A percentile compares a stretch with the other conserved stretches of the same genome.
These are phyloP conservation scores for Synanceia verrucosa DNA, from an alignment of 2,797 vertebrate species.

Conservation along the genomic window DNA sequence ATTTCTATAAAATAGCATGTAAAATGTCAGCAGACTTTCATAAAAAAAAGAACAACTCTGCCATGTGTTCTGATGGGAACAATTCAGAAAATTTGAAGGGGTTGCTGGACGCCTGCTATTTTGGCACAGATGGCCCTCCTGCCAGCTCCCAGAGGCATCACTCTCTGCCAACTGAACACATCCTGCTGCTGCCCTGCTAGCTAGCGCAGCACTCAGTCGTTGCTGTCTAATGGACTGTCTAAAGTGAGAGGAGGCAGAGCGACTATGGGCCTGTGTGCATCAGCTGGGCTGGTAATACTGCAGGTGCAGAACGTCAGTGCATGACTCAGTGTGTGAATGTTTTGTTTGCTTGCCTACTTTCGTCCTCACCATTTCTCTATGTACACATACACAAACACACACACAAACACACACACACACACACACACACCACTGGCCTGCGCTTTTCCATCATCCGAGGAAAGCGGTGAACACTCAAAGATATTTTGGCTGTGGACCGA, in stretches of 20 bases:
- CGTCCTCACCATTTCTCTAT: conserved; percentile 4
- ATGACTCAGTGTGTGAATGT: conserved; percentile 34
- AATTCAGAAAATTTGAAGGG: conserved; percentile 37
- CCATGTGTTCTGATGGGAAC: conserved; percentile 24
- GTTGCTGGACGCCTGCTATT: conserved; percentile 34
- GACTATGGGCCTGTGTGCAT: conserved; percentile 15
- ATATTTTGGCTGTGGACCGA: conserved; percentile 41
- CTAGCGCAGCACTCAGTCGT: conserved; percentile 43
- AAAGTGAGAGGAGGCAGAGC: conserved; percentile 25
- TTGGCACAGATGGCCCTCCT: conserved; percentile 52
- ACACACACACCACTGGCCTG: not conserved
- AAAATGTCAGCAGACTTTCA: conserved; percentile 13
- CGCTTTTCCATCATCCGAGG: conserved; percentile 47
- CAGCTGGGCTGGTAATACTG: conserved; percentile 31
- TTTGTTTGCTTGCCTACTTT: conserved; percentile 32
- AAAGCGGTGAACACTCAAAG: conserved; percentile 29
- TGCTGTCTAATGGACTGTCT: conserved; percentile 61
- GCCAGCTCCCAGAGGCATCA: conserved; percentile 42
- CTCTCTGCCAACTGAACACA: conserved; percentile 54
- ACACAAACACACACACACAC: not conserved
- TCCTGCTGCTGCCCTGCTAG: conserved; percentile 57
- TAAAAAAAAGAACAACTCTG: conserved; percentile 4
- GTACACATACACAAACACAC: conserved; percentile 4
- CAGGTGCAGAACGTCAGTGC: conserved; percentile 45
- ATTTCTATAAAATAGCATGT: conserved; percentile 24